Conservation (phyloP, 2,113 vertebrate genomes). For the Varanus komodoensis region DNA sequence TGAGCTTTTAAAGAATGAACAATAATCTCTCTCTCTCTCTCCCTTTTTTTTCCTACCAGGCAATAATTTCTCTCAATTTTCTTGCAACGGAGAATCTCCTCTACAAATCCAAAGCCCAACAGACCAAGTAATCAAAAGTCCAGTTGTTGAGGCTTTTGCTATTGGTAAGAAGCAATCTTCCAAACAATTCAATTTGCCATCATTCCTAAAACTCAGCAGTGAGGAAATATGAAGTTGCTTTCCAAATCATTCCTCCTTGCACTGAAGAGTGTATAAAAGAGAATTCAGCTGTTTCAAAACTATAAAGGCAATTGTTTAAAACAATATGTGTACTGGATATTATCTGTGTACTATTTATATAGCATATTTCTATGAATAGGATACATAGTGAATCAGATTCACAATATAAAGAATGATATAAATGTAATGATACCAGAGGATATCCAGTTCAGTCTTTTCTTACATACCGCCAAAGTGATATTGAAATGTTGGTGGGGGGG, state of each 20-base stretch:
- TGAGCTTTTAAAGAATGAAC: slow-evolving; percentile 50
- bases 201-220: slow-evolving; percentile 33
- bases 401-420: background rate
- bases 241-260: slow-evolving; percentile 18
- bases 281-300: background rate
- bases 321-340: background rate
- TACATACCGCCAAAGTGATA: background rate
- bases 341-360: slow-evolving; percentile 6
- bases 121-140: slow-evolving; percentile 52
- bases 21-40: slow-evolving; percentile 19
- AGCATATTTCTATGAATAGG: background rate
- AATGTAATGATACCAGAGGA: background rate
- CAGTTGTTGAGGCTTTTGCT: slow-evolving; percentile 40
- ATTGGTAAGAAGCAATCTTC: slow-evolving; percentile 30
- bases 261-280: background rate
- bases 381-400: background rate
- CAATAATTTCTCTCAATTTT: slow-evolving; percentile 38
- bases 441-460: background rate
- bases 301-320: slow-evolving; percentile 11
- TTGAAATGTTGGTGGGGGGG: background rate
- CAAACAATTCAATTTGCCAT: slow-evolving; percentile 32
- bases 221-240: slow-evolving; percentile 30
- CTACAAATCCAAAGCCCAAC: slow-evolving; percentile 37
- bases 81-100: slow-evolving; percentile 33
- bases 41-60: background rate